Base-by-base conservation (phyloP, 2,888 invertebrate genomes). In the Mimas tiliae region DNA sequence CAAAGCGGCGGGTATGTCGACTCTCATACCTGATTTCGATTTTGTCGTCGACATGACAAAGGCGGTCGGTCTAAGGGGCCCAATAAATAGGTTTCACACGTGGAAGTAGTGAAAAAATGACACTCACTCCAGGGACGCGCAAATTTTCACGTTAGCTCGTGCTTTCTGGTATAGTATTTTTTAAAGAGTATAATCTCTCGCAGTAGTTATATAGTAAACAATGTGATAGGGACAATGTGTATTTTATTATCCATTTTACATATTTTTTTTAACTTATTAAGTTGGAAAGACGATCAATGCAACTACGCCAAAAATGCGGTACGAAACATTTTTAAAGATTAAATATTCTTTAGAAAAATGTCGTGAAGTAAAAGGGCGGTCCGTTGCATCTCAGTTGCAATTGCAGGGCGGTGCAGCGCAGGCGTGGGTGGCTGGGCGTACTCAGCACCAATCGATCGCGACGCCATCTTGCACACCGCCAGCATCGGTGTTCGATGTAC, bases 31-130 rank as follows among this genome's bases (percentile, higher is more conserved):
- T 91, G 88, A 87, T 86, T 91, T 89, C 90, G 90, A 90, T 91
- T 91, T 91, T 88, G 86, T 83, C 82, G 82, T 77, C 82, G 82
- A 92, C 91, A 92, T 87, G 90, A 91, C 88, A 92, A 93, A 92
- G 91, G 92, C 91, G 91, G n/a, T n/a, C 90, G 91, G 91, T 87
- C 89, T 89, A 81, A 87, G 83, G 89, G 89, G 89, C 75, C 88
- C 90, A 88, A 92, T 92, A 91, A 90, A 91, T 91, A 90, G 86
- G 84, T 82, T 81, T 75, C 74, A 76, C 83, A 85, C 86, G 87
- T 87, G 88, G 87, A 89, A 89, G 90, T 89, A 88, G 89, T 90
- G 87, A 87, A 90, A 91, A 91, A 89, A 87, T 84, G 80, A 77
- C 75, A 75, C 69, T 80, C 72, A 69, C 71, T 73, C 71, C 73